phyloP scores from a whole-genome alignment of 1,140 invertebrate genomes.

The Stenopsyche tienmushanensis region DNA sequence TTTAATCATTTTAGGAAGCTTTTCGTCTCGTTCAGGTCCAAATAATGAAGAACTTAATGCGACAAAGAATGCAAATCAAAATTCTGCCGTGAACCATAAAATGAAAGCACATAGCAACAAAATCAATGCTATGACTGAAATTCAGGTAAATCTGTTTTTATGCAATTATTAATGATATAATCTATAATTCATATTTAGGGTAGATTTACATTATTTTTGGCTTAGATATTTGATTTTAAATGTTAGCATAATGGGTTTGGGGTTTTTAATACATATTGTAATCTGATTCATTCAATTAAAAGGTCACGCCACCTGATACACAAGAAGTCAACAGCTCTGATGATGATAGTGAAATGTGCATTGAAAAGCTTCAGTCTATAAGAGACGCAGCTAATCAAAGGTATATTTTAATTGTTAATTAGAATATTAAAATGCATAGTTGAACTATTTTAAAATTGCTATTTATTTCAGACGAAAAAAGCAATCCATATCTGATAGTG shows the following conservation, averaged over 20 bases:
- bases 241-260: background rate
- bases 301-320: conserved; percentile 41
- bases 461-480: conserved; percentile 33
- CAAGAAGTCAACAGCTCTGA: conserved; percentile 44
- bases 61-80: conserved; percentile 2
- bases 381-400: conserved; percentile 50
- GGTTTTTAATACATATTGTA: conserved; percentile 8
- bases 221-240: background rate
- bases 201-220: background rate
- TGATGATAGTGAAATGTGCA: conserved; percentile 46
- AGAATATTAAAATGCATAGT: background rate
- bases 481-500: conserved; percentile 39
- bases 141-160: conserved; percentile 27
- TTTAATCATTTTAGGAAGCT: conserved; percentile 27
- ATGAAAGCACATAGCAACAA: conserved; percentile 26
- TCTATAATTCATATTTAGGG: background rate
- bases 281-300: no score
- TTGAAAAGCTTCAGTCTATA: conserved; percentile 51
- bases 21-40: conserved; percentile 31
- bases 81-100: background rate
- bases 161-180: no score
- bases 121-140: conserved; percentile 34
- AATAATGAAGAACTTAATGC: conserved; percentile 32
- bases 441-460: conserved; percentile 7
- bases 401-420: conserved; percentile 29